Conservation (phyloP, 2,888 invertebrate species). For the Nymphalis polychloros region DNA sequence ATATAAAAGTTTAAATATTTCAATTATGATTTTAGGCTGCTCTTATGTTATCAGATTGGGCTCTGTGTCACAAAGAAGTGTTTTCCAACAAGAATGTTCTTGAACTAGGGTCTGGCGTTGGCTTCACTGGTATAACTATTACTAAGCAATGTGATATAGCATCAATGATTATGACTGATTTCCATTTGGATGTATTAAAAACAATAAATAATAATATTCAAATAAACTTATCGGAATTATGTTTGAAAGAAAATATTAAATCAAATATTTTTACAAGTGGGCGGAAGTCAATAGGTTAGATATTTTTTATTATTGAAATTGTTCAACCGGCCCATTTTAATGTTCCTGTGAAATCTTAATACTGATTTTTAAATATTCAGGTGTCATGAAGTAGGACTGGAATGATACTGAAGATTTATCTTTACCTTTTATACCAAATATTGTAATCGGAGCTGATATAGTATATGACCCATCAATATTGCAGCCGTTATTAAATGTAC, state of each 20-base stretch:
- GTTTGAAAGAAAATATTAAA: slow-evolving; percentile 8
- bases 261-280: slow-evolving; percentile 42
- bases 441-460: slow-evolving; percentile 72
- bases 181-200: slow-evolving; percentile 84
- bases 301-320: slow-evolving; percentile 4
- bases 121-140: slow-evolving; percentile 85
- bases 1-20: slow-evolving; percentile 17
- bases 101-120: slow-evolving; percentile 90
- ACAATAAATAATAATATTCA: slow-evolving; percentile 83
- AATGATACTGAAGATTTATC: slow-evolving; percentile 50
- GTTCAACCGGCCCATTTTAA: not conserved
- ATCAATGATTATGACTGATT: slow-evolving; percentile 85
- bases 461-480: slow-evolving; percentile 71
- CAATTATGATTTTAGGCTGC: slow-evolving; percentile 81
- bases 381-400: slow-evolving; percentile 64
- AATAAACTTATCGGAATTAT: slow-evolving; percentile 76
- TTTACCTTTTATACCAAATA: slow-evolving; percentile 55
- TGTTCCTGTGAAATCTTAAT: not conserved
- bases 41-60: slow-evolving; percentile 87
- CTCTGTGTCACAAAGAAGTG: slow-evolving; percentile 75
- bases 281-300: slow-evolving; percentile 49
- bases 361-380: slow-evolving; percentile 48
- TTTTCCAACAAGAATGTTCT: slow-evolving; percentile 82
- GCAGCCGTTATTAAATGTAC: slow-evolving; percentile 57
- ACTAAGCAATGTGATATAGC: slow-evolving; percentile 78